These are phyloP conservation scores for Tribolium freemani DNA, from an alignment of 2,888 invertebrate genomes.

Conservation along the genomic window DNA sequence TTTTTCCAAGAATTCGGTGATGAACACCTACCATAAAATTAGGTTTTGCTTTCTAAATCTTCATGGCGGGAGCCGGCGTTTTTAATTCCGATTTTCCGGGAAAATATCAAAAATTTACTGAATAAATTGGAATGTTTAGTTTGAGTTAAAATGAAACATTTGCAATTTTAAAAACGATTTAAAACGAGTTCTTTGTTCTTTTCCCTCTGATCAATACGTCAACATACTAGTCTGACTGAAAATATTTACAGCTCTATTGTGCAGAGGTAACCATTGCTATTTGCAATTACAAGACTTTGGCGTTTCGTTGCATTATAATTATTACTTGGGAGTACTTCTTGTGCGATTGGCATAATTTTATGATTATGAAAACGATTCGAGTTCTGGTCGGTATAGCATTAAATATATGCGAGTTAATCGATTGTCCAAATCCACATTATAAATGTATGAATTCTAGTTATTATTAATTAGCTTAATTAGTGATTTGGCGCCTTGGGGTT, in stretches of 20 bases:
- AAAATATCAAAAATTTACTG: not conserved
- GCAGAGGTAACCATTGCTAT: slow-evolving; percentile 29
- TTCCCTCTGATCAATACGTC: slow-evolving; percentile 47
- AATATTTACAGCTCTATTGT: slow-evolving; percentile 47
- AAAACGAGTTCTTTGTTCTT: slow-evolving; percentile 49
- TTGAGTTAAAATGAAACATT: slow-evolving; percentile 27
- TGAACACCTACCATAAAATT: not conserved
- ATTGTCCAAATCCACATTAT: slow-evolving; percentile 15
- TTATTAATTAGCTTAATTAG: slow-evolving; percentile 36
- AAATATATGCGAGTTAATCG: not conserved
- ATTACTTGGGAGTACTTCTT: not conserved
- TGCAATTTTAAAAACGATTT: slow-evolving; percentile 48
- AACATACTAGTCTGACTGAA: slow-evolving; percentile 49
- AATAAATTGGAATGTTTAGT: slow-evolving; percentile 10
- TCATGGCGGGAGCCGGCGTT: not conserved
- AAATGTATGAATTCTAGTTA: slow-evolving; percentile 19
- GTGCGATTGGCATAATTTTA: not conserved
- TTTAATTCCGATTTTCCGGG: not conserved
- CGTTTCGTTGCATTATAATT: slow-evolving; percentile 21
- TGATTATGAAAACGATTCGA: not conserved
- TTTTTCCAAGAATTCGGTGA: slow-evolving; percentile 4
- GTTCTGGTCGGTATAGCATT: too few relatives aligned
- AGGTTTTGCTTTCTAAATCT: not conserved
- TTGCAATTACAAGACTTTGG: slow-evolving; percentile 33
- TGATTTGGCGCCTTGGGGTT: slow-evolving; percentile 27